Conservation (phyloP, 2,888 invertebrate genomes). For the Drosophila neonasuta region DNA sequence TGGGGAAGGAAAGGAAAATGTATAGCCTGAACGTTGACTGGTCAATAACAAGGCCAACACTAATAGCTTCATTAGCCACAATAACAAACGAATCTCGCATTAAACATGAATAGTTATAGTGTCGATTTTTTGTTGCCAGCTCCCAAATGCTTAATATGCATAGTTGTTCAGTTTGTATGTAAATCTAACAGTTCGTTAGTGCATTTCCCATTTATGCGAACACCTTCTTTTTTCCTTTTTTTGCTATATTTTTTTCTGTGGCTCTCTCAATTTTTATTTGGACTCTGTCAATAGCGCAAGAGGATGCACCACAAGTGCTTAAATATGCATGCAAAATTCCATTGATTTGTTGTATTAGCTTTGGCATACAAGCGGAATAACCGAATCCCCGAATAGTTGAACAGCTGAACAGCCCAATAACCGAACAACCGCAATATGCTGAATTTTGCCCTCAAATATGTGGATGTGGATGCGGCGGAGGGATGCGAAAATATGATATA, state of each 20-base stretch:
- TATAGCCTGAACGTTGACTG: constrained; percentile 37
- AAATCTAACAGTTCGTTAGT: constrained; percentile 53
- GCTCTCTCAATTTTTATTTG: not conserved
- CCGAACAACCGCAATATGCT: constrained; percentile 15
- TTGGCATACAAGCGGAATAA: constrained; percentile 16
- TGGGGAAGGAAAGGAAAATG: constrained; percentile 4
- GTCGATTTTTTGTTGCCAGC: not conserved
- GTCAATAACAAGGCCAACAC: constrained; percentile 55
- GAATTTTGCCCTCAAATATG: constrained; percentile 12
- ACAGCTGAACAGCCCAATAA: constrained; percentile 1
- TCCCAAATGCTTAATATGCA: constrained; percentile 23
- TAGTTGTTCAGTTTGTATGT: constrained; percentile 19
- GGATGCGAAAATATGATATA: constrained; percentile 1
- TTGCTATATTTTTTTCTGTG: too few relatives aligned
- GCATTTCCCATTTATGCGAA: constrained; percentile 25
- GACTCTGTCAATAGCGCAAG: constrained; percentile 31
- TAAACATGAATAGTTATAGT: constrained; percentile 21
- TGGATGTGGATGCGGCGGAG: not conserved
- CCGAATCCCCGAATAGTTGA: not conserved
- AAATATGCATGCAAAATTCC: constrained; percentile 50
- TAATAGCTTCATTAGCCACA: constrained; percentile 68
- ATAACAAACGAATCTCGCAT: constrained; percentile 13
- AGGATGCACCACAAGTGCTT: constrained; percentile 27
- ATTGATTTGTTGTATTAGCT: constrained; percentile 49
- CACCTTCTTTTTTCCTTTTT: constrained; percentile 1